Evolutionary conservation across 2,113 vertebrate genomes (phyloP), one percentile per base, ranked within the genome.

Genomic region (Dasyornis broadbenti): DNA sequence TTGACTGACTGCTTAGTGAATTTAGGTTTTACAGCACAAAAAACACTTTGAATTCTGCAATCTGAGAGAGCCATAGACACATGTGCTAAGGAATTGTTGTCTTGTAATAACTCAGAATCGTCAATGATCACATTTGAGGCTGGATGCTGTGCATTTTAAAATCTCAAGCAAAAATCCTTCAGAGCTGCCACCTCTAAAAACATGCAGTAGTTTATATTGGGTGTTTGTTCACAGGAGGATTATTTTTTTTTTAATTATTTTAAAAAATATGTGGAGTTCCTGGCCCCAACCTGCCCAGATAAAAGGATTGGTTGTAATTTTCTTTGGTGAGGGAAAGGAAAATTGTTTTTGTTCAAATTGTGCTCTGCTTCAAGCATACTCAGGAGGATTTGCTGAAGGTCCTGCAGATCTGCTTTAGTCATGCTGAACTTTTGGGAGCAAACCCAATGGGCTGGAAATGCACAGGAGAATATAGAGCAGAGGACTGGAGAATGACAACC

Each of bases 291-390:
- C 61, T 95, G 86, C 91, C 92, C 70, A 35, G 83, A 95, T 87
- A 66, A 97, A 96, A 93, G 89, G 17, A 50, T 90, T 85, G 49
- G 50, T 47, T 95, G 70, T 92, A 94, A 90, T 96, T 96, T 94
- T 85, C 69, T 24, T 23, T 10, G 50, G 49, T 87, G 42, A 89
- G 28, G 33, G 65, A 92, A n/a, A n/a, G n/a, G n/a, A n/a, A n/a
- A n/a, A n/a, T n/a, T 83, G 50, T 89, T 94, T 94, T 86, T 86
- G 60, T 64, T 95, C 76, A 91, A 91, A 71, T 35, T 86, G 49
- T 15, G 7, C 39, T 49, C 16, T 82, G 54, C 69, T 94, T 91
- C 50, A 42, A 57, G 77, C 42, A 13, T 59, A 85, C 65, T 31
- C 53, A 52, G 77, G 44, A 96, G 65, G 33, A 70, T 96, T 94